Evolutionary conservation across 2,113 vertebrate genomes (phyloP).

Genomic region (Siphamia tubifer): DNA sequence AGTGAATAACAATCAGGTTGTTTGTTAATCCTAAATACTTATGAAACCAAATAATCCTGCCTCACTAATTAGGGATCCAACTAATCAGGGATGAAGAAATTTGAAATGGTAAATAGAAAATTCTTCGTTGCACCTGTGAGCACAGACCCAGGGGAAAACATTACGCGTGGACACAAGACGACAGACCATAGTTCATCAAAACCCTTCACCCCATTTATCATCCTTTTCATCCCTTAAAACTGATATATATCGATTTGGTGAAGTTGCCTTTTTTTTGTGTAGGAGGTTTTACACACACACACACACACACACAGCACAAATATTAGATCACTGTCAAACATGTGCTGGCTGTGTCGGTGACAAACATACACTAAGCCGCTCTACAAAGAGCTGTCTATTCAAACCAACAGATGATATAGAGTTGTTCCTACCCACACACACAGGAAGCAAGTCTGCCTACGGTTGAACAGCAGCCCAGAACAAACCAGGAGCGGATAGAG

Average conservation of each 20-base stretch:
- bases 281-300: constrained; percentile 55
- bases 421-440: constrained; percentile 64
- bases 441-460: constrained; percentile 67
- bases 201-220: constrained; percentile 51
- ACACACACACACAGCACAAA: constrained; percentile 44
- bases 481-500: constrained; percentile 45
- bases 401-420: constrained; percentile 66
- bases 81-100: constrained; percentile 44
- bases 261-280: constrained; percentile 56
- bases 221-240: constrained; percentile 57
- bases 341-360: constrained; percentile 55
- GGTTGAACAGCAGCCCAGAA: constrained; percentile 71
- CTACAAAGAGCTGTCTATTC: constrained; percentile 57
- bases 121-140: background rate
- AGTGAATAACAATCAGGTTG: constrained; percentile 41
- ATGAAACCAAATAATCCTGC: constrained; percentile 26
- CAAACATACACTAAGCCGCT: constrained; percentile 58
- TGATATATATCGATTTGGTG: constrained; percentile 56
- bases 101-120: constrained; percentile 24
- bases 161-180: constrained; percentile 1
- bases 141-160: background rate
- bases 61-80: constrained; percentile 32
- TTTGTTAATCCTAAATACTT: constrained; percentile 48
- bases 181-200: constrained; percentile 37
- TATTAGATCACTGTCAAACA: constrained; percentile 74